Evolutionary conservation across 2,797 vertebrate genomes (phyloP).

Genomic region (Acanthis flammea): DNA sequence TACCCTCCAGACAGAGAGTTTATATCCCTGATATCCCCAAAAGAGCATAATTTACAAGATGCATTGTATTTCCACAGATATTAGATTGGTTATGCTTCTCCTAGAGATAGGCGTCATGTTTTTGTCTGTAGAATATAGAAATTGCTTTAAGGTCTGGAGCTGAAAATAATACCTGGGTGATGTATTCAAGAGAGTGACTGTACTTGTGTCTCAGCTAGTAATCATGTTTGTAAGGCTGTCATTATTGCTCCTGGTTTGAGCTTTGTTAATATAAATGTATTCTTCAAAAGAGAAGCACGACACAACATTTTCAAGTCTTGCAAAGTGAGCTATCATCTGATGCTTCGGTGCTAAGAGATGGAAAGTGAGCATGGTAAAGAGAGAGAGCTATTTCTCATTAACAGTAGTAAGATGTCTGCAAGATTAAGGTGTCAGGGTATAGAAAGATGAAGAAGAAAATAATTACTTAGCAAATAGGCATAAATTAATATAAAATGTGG

Average conservation of each 20-base stretch:
- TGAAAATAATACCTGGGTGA: conserved; percentile 51
- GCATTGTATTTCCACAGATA: conserved; percentile 31
- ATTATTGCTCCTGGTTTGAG: conserved; percentile 52
- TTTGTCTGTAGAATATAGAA: conserved; percentile 52
- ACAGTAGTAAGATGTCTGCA: conserved; percentile 61
- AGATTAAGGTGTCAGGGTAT: conserved; percentile 62
- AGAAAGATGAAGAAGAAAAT: conserved; percentile 50
- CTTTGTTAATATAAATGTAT: conserved; percentile 59
- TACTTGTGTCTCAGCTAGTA: conserved; percentile 9
- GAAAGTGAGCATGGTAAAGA: conserved; percentile 27
- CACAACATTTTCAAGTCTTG: conserved; percentile 69
- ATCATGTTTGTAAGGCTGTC: conserved; percentile 52
- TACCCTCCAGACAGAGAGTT: conserved; percentile 15
- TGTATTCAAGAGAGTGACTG: conserved; percentile 37
- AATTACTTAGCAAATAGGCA: conserved; percentile 56
- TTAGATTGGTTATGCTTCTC: conserved; percentile 7
- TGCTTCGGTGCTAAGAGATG: conserved; percentile 15
- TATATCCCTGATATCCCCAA: background rate
- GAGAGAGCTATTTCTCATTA: conserved; percentile 67
- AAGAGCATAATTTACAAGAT: conserved; percentile 52
- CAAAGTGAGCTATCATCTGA: conserved; percentile 54
- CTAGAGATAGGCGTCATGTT: conserved; percentile 27
- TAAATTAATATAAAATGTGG: conserved; percentile 61
- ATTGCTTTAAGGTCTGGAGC: conserved; percentile 26
- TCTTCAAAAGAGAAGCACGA: conserved; percentile 66